Conservation (phyloP, 2,888 invertebrate genomes). For the Pedicia rivosa region DNA sequence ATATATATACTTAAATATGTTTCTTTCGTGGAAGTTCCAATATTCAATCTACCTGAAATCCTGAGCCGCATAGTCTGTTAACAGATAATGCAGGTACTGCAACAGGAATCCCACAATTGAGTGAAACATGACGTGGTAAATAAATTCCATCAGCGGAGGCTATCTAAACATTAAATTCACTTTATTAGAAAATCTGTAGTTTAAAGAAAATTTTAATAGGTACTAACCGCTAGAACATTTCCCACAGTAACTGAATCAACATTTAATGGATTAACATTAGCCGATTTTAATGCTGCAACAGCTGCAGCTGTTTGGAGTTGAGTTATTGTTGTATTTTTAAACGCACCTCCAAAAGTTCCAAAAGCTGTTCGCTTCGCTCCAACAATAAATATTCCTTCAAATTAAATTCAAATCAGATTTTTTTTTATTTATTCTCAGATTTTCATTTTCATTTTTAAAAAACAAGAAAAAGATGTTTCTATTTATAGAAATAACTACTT, state of each 20-base stretch:
- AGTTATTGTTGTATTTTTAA: conserved; percentile 53
- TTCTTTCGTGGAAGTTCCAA: too few relatives aligned
- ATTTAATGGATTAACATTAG: conserved; percentile 66
- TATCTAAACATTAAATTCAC: conserved; percentile 32
- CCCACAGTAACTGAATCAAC: conserved; percentile 85
- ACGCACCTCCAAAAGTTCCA: conserved; percentile 83
- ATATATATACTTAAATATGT: too few relatives aligned
- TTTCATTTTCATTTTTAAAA: too few relatives aligned
- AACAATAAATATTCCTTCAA: conserved; percentile 72
- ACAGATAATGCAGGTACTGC: conserved; percentile 74
- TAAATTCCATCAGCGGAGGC: conserved; percentile 72
- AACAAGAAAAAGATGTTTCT: too few relatives aligned
- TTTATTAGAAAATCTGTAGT: too few relatives aligned
- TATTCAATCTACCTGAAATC: too few relatives aligned
- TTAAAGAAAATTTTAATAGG: neutral
- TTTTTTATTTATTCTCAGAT: too few relatives aligned
- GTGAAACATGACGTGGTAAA: conserved; percentile 72
- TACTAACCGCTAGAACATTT: conserved; percentile 66
- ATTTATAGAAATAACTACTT: too few relatives aligned
- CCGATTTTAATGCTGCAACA: conserved; percentile 60
- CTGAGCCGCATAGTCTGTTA: conserved; percentile 93
- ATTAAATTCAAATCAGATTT: conserved; percentile 8
- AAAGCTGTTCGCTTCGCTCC: conserved; percentile 95
- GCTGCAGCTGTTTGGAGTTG: conserved; percentile 71
- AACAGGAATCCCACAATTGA: conserved; percentile 71